Evolutionary conservation across 1,140 invertebrate genomes (phyloP).

Genomic region (Camponotus vicinus): DNA sequence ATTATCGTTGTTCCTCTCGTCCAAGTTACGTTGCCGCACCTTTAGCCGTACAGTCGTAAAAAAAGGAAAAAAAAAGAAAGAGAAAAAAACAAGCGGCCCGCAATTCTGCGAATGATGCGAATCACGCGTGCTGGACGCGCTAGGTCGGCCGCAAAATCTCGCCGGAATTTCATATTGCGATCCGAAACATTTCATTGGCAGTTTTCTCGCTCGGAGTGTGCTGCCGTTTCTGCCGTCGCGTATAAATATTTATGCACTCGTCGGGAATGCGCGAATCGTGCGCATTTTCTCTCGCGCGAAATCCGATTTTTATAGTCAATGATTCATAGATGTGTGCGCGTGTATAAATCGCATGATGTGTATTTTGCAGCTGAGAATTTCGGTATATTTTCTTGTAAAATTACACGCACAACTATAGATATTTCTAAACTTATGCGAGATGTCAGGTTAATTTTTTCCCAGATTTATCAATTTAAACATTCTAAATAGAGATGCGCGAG

Average conservation of each 20-base stretch:
- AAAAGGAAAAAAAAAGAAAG: not conserved
- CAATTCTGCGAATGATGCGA: not conserved
- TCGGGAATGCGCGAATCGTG: conserved; percentile 26
- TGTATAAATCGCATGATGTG: too few species aligned
- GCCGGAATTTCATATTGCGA: conserved; percentile 32
- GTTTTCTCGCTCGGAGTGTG: not conserved
- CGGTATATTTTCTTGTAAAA: not conserved
- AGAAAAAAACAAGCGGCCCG: not conserved
- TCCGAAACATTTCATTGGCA: conserved; percentile 12
- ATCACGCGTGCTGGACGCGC: not conserved
- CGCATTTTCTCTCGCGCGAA: conserved; percentile 12
- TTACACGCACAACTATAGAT: not conserved
- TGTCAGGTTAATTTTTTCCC: not conserved
- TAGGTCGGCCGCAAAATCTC: conserved; percentile 34
- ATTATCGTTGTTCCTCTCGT: conserved; percentile 40
- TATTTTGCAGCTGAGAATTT: conserved; percentile 18
- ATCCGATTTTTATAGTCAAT: conserved; percentile 38
- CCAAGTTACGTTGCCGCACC: conserved; percentile 9
- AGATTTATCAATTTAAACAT: not conserved
- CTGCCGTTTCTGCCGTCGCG: conserved; percentile 26
- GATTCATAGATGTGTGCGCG: not conserved
- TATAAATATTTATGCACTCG: conserved; percentile 54
- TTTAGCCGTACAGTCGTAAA: conserved; percentile 24
- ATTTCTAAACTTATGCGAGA: not conserved
- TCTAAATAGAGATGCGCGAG: not conserved